These are phyloP conservation scores for Muscina levida DNA, from an alignment of 2,888 invertebrate species.

Conservation along the genomic window DNA sequence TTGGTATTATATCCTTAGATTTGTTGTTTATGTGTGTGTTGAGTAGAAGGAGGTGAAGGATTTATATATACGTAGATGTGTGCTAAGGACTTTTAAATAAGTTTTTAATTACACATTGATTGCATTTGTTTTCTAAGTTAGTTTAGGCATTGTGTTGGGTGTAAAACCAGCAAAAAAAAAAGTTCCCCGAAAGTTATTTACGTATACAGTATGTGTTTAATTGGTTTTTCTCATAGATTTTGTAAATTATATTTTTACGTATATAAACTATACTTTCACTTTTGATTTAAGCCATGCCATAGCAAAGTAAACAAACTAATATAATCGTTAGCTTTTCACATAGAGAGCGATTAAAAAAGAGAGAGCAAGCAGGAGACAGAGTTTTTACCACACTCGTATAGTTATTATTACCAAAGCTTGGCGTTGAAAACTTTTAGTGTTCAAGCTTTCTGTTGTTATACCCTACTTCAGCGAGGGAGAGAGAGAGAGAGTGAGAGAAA, in stretches of 20 bases:
- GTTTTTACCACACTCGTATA: not conserved
- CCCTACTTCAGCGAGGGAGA: conserved; percentile 12
- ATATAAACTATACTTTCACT: conserved; percentile 5
- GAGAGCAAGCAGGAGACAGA: conserved; percentile 5
- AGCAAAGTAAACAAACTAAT: conserved; percentile 7
- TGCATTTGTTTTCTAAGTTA: conserved; percentile 12
- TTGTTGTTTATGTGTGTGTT: not conserved
- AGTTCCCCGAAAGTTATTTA: not conserved
- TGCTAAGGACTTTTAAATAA: conserved; percentile 24
- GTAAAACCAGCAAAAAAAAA: not conserved
- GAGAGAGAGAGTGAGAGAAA: too few species aligned
- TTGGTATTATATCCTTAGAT: not conserved
- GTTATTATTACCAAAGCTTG: not conserved
- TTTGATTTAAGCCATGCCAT: not conserved
- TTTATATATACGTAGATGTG: not conserved
- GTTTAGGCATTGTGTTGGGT: not conserved
- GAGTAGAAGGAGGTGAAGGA: conserved; percentile 1
- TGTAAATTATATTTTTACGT: too few species aligned
- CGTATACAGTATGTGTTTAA: not conserved
- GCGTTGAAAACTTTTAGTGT: not conserved
- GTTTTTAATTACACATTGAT: conserved; percentile 37
- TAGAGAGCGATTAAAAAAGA: not conserved
- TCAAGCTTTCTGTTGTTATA: conserved; percentile 48
- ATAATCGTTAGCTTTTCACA: not conserved
- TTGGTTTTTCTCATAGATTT: not conserved